Percentiles rank a stretch among this genome's conserved stretches.
These are phyloP conservation scores for Speoplatyrhinus poulsoni DNA, from an alignment of 2,113 vertebrate genomes.

Conservation along the genomic window DNA sequence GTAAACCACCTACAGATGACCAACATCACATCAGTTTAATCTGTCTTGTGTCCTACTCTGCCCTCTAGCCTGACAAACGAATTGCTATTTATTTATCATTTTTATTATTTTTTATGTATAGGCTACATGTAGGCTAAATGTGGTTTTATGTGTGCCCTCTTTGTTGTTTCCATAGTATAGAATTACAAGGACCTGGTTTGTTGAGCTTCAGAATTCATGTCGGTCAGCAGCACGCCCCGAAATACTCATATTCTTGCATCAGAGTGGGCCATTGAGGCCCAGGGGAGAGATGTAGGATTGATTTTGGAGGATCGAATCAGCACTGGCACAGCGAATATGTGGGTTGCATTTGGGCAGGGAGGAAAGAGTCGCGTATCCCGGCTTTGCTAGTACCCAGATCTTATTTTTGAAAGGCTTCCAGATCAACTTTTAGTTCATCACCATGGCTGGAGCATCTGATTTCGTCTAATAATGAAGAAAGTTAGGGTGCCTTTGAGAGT, in stretches of 20 bases:
- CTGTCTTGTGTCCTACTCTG: too few species aligned
- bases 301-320: conserved; percentile 64
- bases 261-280: conserved; percentile 58
- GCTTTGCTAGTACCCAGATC: conserved; percentile 19
- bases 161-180: too few species aligned
- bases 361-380: conserved; percentile 27
- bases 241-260: conserved; percentile 64
- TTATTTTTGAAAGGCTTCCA: conserved; percentile 11
- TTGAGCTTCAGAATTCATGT: conserved; percentile 45
- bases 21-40: too few species aligned
- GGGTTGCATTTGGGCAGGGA: conserved; percentile 39
- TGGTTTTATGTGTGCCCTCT: too few species aligned
- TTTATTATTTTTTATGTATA: not conserved
- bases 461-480: conserved; percentile 47
- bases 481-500: conserved; percentile 33
- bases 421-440: conserved; percentile 28
- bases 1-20: not conserved
- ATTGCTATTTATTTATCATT: conserved; percentile 1
- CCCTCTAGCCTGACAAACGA: not conserved
- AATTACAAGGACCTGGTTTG: conserved; percentile 32
- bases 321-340: conserved; percentile 39
- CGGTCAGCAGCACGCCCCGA: conserved; percentile 54
- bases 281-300: conserved; percentile 62
- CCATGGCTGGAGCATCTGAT: conserved; percentile 35
- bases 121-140: not conserved